phyloP scores from a whole-genome alignment of 1,140 invertebrate species.

The Phortica variegata region DNA sequence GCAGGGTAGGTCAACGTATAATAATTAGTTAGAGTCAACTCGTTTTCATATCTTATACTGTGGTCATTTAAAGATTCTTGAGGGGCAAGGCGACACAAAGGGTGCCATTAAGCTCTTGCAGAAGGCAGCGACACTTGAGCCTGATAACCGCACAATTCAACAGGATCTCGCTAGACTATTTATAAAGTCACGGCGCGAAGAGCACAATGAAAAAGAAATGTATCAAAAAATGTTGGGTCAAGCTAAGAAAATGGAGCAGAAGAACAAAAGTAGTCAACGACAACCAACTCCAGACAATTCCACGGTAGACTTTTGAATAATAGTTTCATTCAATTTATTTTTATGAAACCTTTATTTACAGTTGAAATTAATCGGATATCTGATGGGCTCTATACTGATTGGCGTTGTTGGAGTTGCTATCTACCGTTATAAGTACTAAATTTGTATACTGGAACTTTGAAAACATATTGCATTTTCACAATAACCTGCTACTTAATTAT shows the following conservation, averaged over 20 bases:
- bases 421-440: slow-evolving; percentile 62
- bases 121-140: slow-evolving; percentile 63
- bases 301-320: slow-evolving; percentile 28
- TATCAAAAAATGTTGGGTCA: slow-evolving; percentile 69
- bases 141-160: slow-evolving; percentile 62
- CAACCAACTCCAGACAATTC: slow-evolving; percentile 41
- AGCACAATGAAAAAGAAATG: slow-evolving; percentile 62
- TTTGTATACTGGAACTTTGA: too few relatives aligned
- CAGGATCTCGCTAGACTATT: slow-evolving; percentile 64
- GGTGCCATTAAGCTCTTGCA: slow-evolving; percentile 64
- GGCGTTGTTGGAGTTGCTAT: slow-evolving; percentile 63
- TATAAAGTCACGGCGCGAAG: slow-evolving; percentile 61
- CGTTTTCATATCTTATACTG: neutral
- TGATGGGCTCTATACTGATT: slow-evolving; percentile 63
- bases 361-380: slow-evolving; percentile 62
- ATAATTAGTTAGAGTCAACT: neutral
- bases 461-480: too few relatives aligned
- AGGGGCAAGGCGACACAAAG: slow-evolving; percentile 63
- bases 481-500: too few relatives aligned
- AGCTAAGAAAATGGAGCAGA: slow-evolving; percentile 54
- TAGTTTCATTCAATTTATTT: neutral
- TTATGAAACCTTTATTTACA: slow-evolving; percentile 28
- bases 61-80: slow-evolving; percentile 64
- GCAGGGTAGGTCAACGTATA: slow-evolving; percentile 59
- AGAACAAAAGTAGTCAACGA: slow-evolving; percentile 41